Base-by-base conservation (phyloP, 2,113 vertebrate species). In the Furnarius figulus region DNA sequence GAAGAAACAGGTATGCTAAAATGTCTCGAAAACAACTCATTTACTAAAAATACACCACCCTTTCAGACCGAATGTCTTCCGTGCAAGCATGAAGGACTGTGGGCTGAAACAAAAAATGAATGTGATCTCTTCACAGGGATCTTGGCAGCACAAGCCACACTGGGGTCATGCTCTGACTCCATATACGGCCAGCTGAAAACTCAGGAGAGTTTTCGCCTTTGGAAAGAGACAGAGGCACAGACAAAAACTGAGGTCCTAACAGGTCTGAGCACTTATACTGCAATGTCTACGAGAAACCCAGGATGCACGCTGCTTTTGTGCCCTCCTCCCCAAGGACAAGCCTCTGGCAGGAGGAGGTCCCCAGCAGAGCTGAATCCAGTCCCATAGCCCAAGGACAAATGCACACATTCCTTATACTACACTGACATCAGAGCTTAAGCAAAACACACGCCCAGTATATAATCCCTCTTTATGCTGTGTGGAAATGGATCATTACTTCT, bases 401-500 rank as follows among this genome's bases (percentile, higher is more conserved):
- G 2, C 31, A 18, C 0, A 0, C 9, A 28, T 63, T 77, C 70
- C 68, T 50, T 33, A 53, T 25, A 2, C 62, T 75, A 40, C 17
- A 14, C 40, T 0, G 4, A 47, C 33, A 83, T 20, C 39, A 55
- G 44, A 66, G 66, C n/a, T 63, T 56, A 67, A 87, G 31, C 42
- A 68, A 73, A 68, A 39, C 6, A 11, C 53, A 88, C 2, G 1
- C 55, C 33, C 55, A 59, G 14, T 14, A 12, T 12, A 61, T 82
- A 92, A 82, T 37, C 49, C 46, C 1, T 0, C 35, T 59, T 82
- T 71, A 40, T 0, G 1, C 67, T 58, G 25, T 2, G 1, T 75
- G 66, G 72, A 88, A 91, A 78, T n/a, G 58, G 74, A 74, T 85
- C 61, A 39, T 68, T 95, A 49, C 63, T 81, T 90, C 81, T 80